Evolutionary conservation across 1,140 invertebrate species (phyloP), one percentile per base, ranked within the genome.

Genomic region (Drosophila elegans): DNA sequence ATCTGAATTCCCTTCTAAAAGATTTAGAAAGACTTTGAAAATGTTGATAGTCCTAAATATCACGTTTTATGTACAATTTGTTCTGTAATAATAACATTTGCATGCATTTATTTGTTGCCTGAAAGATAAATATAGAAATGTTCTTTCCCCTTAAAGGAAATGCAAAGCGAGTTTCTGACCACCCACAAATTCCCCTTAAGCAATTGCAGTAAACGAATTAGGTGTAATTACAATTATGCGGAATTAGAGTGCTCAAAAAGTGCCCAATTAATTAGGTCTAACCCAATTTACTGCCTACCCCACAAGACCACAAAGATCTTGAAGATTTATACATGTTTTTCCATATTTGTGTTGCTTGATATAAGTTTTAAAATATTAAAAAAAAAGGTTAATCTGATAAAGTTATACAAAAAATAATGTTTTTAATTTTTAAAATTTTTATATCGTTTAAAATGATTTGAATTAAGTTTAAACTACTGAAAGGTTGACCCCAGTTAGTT

Each of bases 191-290:
- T 21, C 9, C 64, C 25, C 45, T 46, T 38, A 36, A 36, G 32
- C 59, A 67, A 51, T 44, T 63, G 45, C 10, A 29, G 27, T 67
- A 52, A 29, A 42, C 60, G 42, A 68, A 66, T 68, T 66, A 34
- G 10, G 29, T 12, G 38, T 45, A 66, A 52, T 68, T 67, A 66
- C 64, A 44, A 53, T 68, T 68, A 68, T n/a, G 46, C 3, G 11
- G 11, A 53, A 68, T 66, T 53, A 38, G 45, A 45, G 38, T 12
- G 27, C 59, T 51, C 7, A 5, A 11, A 67, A 36, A 68, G 39
- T 68, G 13, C 9, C 46, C 60, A 52, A 68, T 68, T 68, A 68
- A 66, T 67, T 53, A 36, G 25, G 38, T 6, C n/a, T 38, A 52
- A 66, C 12, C 46, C 60, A 53, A 44, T 68, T 52, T 11, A 34